Evolutionary conservation across 1,140 invertebrate genomes (phyloP).

Genomic region (Nilaparvata lugens): DNA sequence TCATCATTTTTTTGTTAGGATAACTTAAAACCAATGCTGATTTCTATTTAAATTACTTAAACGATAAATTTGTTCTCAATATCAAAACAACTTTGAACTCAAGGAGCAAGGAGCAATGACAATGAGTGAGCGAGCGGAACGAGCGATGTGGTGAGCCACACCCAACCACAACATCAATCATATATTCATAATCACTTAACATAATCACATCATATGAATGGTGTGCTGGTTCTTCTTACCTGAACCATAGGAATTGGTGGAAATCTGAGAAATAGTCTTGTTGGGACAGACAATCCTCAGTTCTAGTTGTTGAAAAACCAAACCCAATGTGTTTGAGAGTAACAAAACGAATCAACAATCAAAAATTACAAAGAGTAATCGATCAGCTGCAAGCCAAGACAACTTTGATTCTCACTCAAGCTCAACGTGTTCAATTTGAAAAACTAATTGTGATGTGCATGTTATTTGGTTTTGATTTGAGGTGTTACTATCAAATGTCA

Average conservation of each 20-base stretch:
- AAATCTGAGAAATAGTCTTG: constrained; percentile 57
- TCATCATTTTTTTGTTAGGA: too few species aligned
- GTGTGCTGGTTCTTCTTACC: constrained; percentile 39
- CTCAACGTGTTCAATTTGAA: neutral
- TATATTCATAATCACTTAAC: too few species aligned
- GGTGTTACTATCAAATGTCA: too few species aligned
- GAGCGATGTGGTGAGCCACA: too few species aligned
- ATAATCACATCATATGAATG: neutral
- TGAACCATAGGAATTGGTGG: constrained; percentile 57
- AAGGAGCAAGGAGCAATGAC: too few species aligned
- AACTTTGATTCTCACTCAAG: neutral
- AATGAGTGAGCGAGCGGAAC: too few species aligned
- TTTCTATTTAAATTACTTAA: too few species aligned
- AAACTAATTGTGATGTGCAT: constrained; percentile 6
- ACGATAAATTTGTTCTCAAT: too few species aligned
- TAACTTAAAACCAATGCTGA: too few species aligned
- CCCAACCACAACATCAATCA: too few species aligned
- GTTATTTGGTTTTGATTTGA: neutral
- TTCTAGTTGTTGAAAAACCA: constrained; percentile 38
- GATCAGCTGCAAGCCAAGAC: neutral
- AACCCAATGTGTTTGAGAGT: constrained; percentile 1
- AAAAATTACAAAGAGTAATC: constrained; percentile 2
- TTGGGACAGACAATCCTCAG: constrained; percentile 60
- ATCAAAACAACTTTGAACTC: too few species aligned
- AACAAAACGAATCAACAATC: neutral